Base-by-base conservation (phyloP, 2,888 invertebrate genomes). In the Leptinotarsa juncta region DNA sequence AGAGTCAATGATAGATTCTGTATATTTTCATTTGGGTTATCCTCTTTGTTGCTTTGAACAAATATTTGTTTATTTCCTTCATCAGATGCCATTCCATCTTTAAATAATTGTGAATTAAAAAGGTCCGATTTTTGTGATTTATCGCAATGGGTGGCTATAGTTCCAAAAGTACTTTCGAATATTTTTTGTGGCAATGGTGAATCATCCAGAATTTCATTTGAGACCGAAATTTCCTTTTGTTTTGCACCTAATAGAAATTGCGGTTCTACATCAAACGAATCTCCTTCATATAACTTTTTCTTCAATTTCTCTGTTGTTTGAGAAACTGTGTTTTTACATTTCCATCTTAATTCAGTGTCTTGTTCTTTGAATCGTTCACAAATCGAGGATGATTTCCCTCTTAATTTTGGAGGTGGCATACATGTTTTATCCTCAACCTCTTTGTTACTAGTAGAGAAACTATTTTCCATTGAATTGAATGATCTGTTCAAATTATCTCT, bases 241-340 rank as follows among this genome's bases (percentile, higher is more conserved):
- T 55, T 18, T 57, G n/a, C 32, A 32, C 7, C 16, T 62, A 12
- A 62, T 20, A 42, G 20, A 16, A 57, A 48, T 42, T 53, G 51
- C 67, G 18, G 26, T 18, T 69, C 48, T 15, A 57, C 55, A 42
- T 55, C 18, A 16, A 16, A 3, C 15, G 49, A 48, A 42, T 18
- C 69, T n/a, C 12, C 57, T 48, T 69, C n/a, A 69, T 18, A 69
- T 48, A 69, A 23, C 49, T 69, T 69, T 60, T 69, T 69, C 49
- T 12, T 60, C 20, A 69, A 57, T 49, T 69, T 69, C 50, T 69
- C 69, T 20, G 69, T 55, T 42, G 60, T 60, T 69, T 42, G 57
- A n/a, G 60, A 60, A 20, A 69, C 69, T 20, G 69, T 69, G 49
- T 69, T 69, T 57, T 69, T 69, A 57, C 48, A 69, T 57, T 57